A percentile compares a stretch with the other conserved stretches of the same genome.
These are phyloP conservation scores for Orthonevra nobilis DNA, from an alignment of 2,888 invertebrate species.

Conservation along the genomic window DNA sequence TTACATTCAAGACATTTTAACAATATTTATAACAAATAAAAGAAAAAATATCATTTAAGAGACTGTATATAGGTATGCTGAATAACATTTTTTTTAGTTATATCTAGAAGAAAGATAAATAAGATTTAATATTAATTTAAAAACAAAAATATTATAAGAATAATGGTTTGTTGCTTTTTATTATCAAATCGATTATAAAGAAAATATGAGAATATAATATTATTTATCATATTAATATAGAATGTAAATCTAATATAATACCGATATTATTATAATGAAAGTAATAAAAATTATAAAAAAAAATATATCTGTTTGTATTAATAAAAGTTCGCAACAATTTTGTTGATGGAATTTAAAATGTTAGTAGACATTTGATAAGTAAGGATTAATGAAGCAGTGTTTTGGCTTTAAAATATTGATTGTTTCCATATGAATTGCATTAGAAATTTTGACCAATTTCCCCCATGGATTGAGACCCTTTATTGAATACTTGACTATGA, in stretches of 20 bases:
- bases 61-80: slow-evolving; percentile 68
- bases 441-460: too few species aligned
- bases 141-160: slow-evolving; percentile 37
- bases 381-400: too few species aligned
- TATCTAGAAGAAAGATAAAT: slow-evolving; percentile 54
- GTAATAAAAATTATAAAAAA: slow-evolving; percentile 52
- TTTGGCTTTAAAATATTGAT: too few species aligned
- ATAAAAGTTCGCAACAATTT: too few species aligned
- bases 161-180: slow-evolving; percentile 69
- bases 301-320: not conserved
- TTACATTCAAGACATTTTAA: slow-evolving; percentile 26
- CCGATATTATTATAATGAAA: slow-evolving; percentile 56
- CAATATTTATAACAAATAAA: slow-evolving; percentile 35
- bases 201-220: slow-evolving; percentile 53
- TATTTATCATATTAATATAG: slow-evolving; percentile 54
- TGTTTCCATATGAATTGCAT: too few species aligned
- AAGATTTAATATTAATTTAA: slow-evolving; percentile 56
- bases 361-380: too few species aligned
- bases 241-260: slow-evolving; percentile 58
- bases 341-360: not conserved
- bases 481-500: too few species aligned
- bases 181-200: slow-evolving; percentile 61
- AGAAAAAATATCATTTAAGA: slow-evolving; percentile 65
- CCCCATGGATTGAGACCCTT: too few species aligned
- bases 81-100: slow-evolving; percentile 57